Percentiles rank a stretch among this genome's conserved stretches.
phyloP scores from a whole-genome alignment of 2,888 invertebrate genomes.

The Lithophane semibrunnea region DNA sequence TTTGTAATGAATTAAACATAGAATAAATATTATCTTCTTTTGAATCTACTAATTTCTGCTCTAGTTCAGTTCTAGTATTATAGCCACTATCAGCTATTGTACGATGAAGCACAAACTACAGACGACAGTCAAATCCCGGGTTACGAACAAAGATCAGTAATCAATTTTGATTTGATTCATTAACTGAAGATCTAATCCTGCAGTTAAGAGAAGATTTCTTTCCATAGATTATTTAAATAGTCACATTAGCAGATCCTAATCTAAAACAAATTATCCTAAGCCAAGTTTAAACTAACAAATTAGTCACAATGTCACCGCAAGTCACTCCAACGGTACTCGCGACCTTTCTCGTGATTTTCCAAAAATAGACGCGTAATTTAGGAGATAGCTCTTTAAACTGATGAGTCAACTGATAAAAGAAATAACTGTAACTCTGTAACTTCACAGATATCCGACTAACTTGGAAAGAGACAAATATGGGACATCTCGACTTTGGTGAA shows the following conservation, averaged over 20 bases:
- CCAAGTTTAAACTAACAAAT: slow-evolving; percentile 67
- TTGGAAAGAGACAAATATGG: neutral
- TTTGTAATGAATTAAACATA: neutral
- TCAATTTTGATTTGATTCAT: neutral
- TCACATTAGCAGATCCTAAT: slow-evolving; percentile 41
- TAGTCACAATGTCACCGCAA: slow-evolving; percentile 50
- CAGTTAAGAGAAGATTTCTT: slow-evolving; percentile 5
- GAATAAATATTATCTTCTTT: neutral
- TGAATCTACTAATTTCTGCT: neutral
- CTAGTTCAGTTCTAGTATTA: neutral
- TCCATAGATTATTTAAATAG: slow-evolving; percentile 20
- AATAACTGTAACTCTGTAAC: slow-evolving; percentile 19
- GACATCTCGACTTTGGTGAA: slow-evolving; percentile 16
- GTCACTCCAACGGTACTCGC: slow-evolving; percentile 58
- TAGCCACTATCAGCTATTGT: neutral
- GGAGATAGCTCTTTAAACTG: slow-evolving; percentile 39
- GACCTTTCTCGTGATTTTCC: slow-evolving; percentile 46
- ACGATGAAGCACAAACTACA: neutral
- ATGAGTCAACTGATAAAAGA: slow-evolving; percentile 45
- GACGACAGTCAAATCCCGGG: too few relatives aligned
- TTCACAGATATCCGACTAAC: slow-evolving; percentile 18
- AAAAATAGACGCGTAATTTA: slow-evolving; percentile 37
- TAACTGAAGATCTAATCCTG: slow-evolving; percentile 10
- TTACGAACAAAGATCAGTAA: neutral
- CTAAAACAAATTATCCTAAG: slow-evolving; percentile 37